These are phyloP conservation scores for Silurus glanis DNA, from an alignment of 2,113 vertebrate species.

Conservation along the genomic window DNA sequence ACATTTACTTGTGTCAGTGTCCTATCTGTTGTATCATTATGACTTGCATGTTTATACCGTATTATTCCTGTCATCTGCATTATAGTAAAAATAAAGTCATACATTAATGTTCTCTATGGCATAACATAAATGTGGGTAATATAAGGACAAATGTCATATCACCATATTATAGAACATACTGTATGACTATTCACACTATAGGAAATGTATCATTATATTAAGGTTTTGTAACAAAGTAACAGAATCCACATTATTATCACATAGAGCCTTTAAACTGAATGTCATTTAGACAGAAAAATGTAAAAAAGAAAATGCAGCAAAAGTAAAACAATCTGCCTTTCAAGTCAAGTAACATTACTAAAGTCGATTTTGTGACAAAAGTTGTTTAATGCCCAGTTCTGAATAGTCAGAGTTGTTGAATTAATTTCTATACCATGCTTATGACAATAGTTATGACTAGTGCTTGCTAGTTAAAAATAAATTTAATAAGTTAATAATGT, in stretches of 20 bases:
- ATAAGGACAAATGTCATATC: background rate
- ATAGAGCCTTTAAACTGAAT: background rate
- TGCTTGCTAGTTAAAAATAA: too few relatives aligned
- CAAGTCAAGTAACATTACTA: background rate
- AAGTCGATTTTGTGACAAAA: background rate
- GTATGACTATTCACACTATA: background rate
- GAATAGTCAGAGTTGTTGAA: background rate
- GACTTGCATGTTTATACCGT: background rate
- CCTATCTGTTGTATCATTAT: background rate
- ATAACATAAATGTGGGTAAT: background rate
- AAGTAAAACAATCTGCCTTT: background rate
- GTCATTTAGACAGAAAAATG: background rate
- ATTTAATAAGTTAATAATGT: too few relatives aligned
- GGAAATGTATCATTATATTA: background rate
- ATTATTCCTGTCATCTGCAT: background rate
- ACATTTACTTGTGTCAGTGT: background rate
- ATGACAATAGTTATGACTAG: background rate
- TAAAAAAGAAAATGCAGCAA: too few relatives aligned
- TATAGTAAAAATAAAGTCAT: background rate
- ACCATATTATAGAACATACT: background rate
- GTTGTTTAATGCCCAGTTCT: background rate
- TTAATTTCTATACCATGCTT: background rate
- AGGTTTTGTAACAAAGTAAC: background rate
- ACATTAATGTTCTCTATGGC: background rate
- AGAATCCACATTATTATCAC: background rate